A percentile compares a stretch with the other conserved stretches of the same genome.
These are phyloP conservation scores for Papilio polytes DNA, from an alignment of 1,140 invertebrate species.

Conservation along the genomic window DNA sequence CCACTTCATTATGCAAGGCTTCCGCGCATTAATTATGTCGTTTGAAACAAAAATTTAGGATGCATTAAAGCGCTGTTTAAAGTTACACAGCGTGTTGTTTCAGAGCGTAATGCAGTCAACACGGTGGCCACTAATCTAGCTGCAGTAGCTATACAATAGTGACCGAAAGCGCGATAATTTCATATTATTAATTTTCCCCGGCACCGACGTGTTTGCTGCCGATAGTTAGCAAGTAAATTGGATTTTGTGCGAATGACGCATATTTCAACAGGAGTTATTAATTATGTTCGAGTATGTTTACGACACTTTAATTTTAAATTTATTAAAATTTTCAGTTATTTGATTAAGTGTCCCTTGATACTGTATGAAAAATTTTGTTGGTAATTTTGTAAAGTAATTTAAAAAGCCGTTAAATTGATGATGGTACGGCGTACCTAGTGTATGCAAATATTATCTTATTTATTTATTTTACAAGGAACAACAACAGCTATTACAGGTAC, in stretches of 20 bases:
- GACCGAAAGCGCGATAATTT: conserved; percentile 69
- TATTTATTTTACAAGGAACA: too few species aligned
- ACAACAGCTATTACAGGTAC: neutral
- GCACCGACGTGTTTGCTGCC: conserved; percentile 63
- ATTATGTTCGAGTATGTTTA: conserved; percentile 66
- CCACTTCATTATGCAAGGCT: conserved; percentile 32
- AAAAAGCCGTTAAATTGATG: neutral
- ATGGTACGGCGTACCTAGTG: neutral
- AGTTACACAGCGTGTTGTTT: conserved; percentile 47
- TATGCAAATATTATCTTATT: neutral
- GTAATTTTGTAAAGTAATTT: neutral
- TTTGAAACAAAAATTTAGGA: conserved; percentile 42
- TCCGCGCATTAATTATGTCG: conserved; percentile 34
- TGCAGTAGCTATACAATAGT: conserved; percentile 50
- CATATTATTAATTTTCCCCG: conserved; percentile 72
- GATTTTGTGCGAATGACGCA: conserved; percentile 75
- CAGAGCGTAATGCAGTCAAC: conserved; percentile 52
- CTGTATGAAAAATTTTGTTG: neutral
- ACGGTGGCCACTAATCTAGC: conserved; percentile 58
- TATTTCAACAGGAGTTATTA: conserved; percentile 74
- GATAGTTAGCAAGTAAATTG: conserved; percentile 74
- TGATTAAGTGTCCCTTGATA: conserved; percentile 46
- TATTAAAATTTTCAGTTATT: conserved; percentile 61
- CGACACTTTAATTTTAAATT: conserved; percentile 61
- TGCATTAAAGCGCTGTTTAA: conserved; percentile 43